A percentile compares a stretch with the other conserved stretches of the same genome.
Evolutionary conservation across 2,797 vertebrate genomes (phyloP).

Genomic region (Anguilla anguilla): DNA sequence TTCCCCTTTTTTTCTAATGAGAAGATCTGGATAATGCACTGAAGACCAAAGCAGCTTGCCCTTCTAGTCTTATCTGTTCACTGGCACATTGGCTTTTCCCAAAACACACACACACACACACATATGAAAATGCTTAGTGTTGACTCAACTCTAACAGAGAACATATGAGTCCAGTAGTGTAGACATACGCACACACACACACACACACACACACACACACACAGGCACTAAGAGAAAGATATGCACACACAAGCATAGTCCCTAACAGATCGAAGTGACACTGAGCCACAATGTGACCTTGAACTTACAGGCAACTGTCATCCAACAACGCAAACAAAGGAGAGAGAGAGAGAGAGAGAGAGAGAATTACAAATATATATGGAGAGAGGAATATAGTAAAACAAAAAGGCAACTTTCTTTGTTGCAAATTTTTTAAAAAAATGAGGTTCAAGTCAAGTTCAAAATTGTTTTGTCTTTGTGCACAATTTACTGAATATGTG

Average conservation of each 20-base stretch:
- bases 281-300: constrained; percentile 54
- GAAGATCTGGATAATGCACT: constrained; percentile 56
- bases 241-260: not conserved
- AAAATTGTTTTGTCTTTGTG: not conserved
- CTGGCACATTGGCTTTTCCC: constrained; percentile 44
- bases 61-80: constrained; percentile 48
- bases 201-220: not conserved
- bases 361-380: not conserved
- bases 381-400: not conserved
- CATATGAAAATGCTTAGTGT: not conserved
- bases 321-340: constrained; percentile 47
- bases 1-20: constrained; percentile 56
- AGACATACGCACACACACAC: not conserved
- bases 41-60: constrained; percentile 54
- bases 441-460: not conserved
- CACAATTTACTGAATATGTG: not conserved
- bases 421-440: not conserved
- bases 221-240: not conserved
- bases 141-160: too few species aligned
- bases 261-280: constrained; percentile 39
- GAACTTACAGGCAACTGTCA: constrained; percentile 54
- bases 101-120: constrained; percentile 38
- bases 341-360: constrained; percentile 55
- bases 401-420: not conserved
- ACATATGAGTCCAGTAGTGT: too few species aligned